Evolutionary conservation across 2,797 vertebrate genomes (phyloP), one percentile per base, ranked within the genome.

Genomic region (Parambassis ranga): DNA sequence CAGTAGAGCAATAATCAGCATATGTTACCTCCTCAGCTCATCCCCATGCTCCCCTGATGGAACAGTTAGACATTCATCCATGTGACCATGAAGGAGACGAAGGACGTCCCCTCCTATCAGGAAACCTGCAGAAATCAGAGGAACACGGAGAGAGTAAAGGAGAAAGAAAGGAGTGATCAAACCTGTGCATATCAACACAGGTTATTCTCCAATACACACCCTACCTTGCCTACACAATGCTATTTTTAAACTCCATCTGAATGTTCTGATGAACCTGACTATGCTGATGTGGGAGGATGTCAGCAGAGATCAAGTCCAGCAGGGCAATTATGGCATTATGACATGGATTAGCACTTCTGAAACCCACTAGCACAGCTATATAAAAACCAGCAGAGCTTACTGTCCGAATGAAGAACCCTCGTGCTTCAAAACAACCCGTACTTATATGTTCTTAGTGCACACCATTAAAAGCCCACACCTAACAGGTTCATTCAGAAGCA

Each of bases 11-110:
- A 14, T 16, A 13, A 48, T 44, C 16, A 6, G 13, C 10, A 20
- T 6, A 38, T 7, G 5, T 76, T 78, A 98, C 96, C 96, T 96
- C 76, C 96, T 93, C 71, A 96, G 95, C 31, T 98, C 96, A 32
- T 97, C 95, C 6, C 95, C 95, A 0, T 97, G 95, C 47, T 97
- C 95, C 58, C 95, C 96, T 0, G 96, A 96, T 31, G 96, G 95
- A 43, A 98, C 96, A 1, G 96, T 98, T 75, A 98, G 89, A 87
- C 96, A 98, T 75, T 98, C 96, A 0, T 98, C 96, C 95, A 98
- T 96, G 78, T 98, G 96, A 57, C 96, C 96, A 0, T 98, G 96
- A 60, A 98, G 92, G 69, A 98, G 81, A 36, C 96, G 92, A 65
- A 98, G 87, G 63, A 98, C 96, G 32, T 98, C 96, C 2, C 96